Base-by-base conservation (phyloP, 1,140 invertebrate species). In the Mizuhopecten yessoensis region DNA sequence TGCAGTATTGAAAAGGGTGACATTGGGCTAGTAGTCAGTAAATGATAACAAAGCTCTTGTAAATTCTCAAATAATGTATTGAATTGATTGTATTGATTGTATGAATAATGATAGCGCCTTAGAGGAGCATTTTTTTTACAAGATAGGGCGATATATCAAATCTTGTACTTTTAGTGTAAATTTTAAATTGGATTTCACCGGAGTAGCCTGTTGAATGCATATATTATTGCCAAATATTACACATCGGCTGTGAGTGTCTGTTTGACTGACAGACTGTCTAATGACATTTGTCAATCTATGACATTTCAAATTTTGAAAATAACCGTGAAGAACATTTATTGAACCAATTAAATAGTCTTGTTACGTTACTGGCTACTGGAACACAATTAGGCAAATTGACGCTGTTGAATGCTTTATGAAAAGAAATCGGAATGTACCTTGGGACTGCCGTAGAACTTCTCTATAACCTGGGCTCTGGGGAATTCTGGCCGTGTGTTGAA, bases 311-410 rank as follows among this genome's bases (percentile, higher is more conserved):
- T 75, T 75, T 75, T 75, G 57, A 75, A 75, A 75, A 5, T 75
- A 23, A 29, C 29, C 57, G 0, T 13, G 57, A 75, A 29, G 23
- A 29, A 29, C 1, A 1, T 75, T 75, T n/a, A 23, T 29, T 5
- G 29, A 75, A 75, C 57, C n/a, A 29, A 75, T 75, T 75, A n/a
- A 75, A 75, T 75, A 75, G n/a, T n/a, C 57, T 75, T 75, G 29
- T 75, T 75, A 75, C 57, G n/a, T 75, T 75, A 75, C 57, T 23
- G n/a, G 17, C n/a, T 75, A 75, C 57, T 75, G n/a, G n/a, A n/a
- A n/a, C n/a, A n/a, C 57, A 75, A 75, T 75, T 75, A 75, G 57
- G 57, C 57, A 75, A 75, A 75, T 75, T 75, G 57, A 75, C 57
- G 57, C 57, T 7, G 57, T 29, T 5, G 57, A 75, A 29, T n/a